Base-by-base conservation (phyloP, 1,140 invertebrate species). In the Drosophila obscura region DNA sequence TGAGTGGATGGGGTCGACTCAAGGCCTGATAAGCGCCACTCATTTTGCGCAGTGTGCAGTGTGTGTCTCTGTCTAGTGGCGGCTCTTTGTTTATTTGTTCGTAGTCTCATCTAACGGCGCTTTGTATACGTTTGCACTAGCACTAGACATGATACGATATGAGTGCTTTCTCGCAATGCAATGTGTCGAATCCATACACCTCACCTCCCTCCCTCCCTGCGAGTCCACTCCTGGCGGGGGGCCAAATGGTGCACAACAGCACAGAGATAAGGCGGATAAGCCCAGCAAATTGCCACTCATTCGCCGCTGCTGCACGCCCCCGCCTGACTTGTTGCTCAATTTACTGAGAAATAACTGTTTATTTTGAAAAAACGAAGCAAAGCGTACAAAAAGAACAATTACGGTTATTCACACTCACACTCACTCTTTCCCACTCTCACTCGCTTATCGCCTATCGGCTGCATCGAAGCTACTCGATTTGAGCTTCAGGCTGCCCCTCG, bases 401-500 rank as follows among this genome's bases (percentile, higher is more conserved):
- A 9, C 13, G 2, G 43, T 28, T 13, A 59, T 41, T 3, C 31
- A 31, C 28, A 31, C 28, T 8, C 53, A 3, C 9, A 26, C 22
- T 24, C 24, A 41, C 22, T 31, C 8, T 24, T 11, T 35, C 15
- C n/a, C 39, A 19, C 31, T 11, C 31, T 11, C 28, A 7, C 19
- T 9, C 4, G 19, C 28, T 55, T 80, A 88, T 7, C 79, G 73
- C 28, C 83, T 68, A 28, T 89, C 83, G 16, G 85, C 65, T 4
- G 65, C 72, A 53, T 90, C 88, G 13, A 90, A 91, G 49, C 84
- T 91, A 5, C 48, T 75, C 26, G 90, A 53, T 16, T 91, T 91
- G 0, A 84, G 55, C 44, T 94, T 94, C 31, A 95, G 90, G 60
- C 94, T 94, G 41, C 93, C 93, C 50, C 94, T 92, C 2, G 94